Conservation (phyloP, 2,113 vertebrate species). For the Mastomys coucha region DNA sequence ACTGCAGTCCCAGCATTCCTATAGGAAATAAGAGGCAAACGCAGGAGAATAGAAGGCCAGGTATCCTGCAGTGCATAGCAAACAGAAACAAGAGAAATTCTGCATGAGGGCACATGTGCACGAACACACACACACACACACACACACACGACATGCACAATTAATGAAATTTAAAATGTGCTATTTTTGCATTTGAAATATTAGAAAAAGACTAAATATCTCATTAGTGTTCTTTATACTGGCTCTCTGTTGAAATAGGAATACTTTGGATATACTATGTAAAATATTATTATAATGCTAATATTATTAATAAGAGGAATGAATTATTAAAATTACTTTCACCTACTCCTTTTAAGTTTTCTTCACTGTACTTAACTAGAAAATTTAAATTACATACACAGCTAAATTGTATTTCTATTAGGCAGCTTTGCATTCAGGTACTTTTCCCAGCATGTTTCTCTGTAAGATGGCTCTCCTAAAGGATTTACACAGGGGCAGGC, state of each 20-base stretch:
- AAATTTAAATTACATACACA: neutral
- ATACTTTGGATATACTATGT: neutral
- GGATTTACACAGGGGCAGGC: neutral
- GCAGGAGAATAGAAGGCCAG: neutral
- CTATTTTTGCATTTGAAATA: neutral
- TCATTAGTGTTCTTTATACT: neutral
- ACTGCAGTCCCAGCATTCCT: neutral
- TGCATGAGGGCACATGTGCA: neutral
- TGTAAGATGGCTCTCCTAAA: neutral
- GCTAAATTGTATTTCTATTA: neutral
- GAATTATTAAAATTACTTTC: constrained; percentile 1
- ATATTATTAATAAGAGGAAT: neutral
- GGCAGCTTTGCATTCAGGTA: neutral
- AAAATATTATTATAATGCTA: neutral
- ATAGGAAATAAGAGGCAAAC: neutral
- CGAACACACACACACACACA: neutral
- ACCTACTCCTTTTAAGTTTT: neutral
- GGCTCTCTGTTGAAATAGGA: neutral
- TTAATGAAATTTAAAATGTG: neutral
- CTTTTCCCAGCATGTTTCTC: neutral
- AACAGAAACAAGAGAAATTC: neutral
- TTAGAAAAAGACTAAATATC: neutral
- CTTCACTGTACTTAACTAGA: neutral
- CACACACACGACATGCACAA: too few relatives aligned
- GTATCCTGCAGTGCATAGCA: neutral